Conservation (phyloP, 2,888 invertebrate genomes). For the Drosophila parthenogenetica region DNA sequence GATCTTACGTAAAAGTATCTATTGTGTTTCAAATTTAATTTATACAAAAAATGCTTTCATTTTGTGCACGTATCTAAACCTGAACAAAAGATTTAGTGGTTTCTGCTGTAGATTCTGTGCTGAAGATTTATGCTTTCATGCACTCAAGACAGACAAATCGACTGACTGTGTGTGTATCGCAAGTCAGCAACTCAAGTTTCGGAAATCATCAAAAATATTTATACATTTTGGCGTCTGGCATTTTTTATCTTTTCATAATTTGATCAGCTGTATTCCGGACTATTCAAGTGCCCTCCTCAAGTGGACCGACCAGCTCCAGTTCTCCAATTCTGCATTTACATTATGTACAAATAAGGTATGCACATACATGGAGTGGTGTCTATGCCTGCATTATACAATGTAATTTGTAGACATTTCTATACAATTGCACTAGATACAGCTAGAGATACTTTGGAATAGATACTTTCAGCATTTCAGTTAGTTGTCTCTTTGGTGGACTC, state of each 20-base stretch:
- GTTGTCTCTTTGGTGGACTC: slow-evolving; percentile 53
- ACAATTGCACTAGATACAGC: slow-evolving; percentile 1
- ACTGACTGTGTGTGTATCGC: slow-evolving; percentile 22
- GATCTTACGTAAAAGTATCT: slow-evolving; percentile 4
- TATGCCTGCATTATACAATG: slow-evolving; percentile 36
- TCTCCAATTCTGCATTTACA: slow-evolving; percentile 24
- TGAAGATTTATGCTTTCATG: slow-evolving; percentile 27
- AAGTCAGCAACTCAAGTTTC: slow-evolving; percentile 47
- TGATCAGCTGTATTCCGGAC: slow-evolving; percentile 38
- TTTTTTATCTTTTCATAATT: slow-evolving; percentile 53
- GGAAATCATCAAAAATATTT: slow-evolving; percentile 45
- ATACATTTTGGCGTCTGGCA: slow-evolving; percentile 49
- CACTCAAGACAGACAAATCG: slow-evolving; percentile 9
- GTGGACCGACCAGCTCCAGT: slow-evolving; percentile 37
- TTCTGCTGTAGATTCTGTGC: slow-evolving; percentile 11
- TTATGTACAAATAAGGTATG: slow-evolving; percentile 9
- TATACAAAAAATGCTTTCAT: not conserved
- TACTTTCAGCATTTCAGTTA: slow-evolving; percentile 55
- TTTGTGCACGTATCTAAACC: slow-evolving; percentile 1
- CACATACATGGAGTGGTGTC: not conserved
- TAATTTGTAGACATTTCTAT: slow-evolving; percentile 19
- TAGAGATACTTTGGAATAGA: slow-evolving; percentile 46
- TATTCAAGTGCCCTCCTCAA: slow-evolving; percentile 40
- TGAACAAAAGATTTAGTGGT: slow-evolving; percentile 26
- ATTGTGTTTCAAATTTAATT: slow-evolving; percentile 17